Conservation (phyloP, 2,888 invertebrate genomes). For the Tinea semifulvella region DNA sequence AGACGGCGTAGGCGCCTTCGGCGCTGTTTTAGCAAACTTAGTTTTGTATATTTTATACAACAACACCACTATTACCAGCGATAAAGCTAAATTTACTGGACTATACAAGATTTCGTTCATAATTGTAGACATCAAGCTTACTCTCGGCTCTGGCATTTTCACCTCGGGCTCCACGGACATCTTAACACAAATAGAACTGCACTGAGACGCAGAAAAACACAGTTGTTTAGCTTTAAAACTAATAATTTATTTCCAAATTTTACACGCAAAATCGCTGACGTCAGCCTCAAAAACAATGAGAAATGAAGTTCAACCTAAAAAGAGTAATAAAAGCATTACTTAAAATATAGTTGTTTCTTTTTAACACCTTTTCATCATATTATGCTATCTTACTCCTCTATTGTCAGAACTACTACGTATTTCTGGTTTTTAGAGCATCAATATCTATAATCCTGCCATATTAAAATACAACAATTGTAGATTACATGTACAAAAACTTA, state of each 20-base stretch:
- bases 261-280: conserved; percentile 4
- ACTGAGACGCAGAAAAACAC: neutral
- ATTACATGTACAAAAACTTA: no score
- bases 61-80: conserved; percentile 70
- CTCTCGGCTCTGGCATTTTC: conserved; percentile 24
- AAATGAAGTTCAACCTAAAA: no score
- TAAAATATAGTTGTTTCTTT: no score
- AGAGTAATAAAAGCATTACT: no score
- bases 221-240: neutral
- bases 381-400: neutral
- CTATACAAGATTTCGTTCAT: conserved; percentile 65
- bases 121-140: conserved; percentile 36
- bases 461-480: neutral
- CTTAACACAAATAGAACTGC: neutral
- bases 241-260: neutral
- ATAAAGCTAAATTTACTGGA: conserved; percentile 73
- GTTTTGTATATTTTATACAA: conserved; percentile 72
- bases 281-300: conserved; percentile 5
- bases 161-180: conserved; percentile 31
- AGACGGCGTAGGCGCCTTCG: conserved; percentile 36
- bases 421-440: neutral
- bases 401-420: no score
- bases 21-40: conserved; percentile 37
- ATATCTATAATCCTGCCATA: neutral
- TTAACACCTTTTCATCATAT: no score